Percentiles rank a stretch among this genome's conserved stretches.
Conservation (phyloP, 2,888 invertebrate species). For the Atethmia centrago region DNA sequence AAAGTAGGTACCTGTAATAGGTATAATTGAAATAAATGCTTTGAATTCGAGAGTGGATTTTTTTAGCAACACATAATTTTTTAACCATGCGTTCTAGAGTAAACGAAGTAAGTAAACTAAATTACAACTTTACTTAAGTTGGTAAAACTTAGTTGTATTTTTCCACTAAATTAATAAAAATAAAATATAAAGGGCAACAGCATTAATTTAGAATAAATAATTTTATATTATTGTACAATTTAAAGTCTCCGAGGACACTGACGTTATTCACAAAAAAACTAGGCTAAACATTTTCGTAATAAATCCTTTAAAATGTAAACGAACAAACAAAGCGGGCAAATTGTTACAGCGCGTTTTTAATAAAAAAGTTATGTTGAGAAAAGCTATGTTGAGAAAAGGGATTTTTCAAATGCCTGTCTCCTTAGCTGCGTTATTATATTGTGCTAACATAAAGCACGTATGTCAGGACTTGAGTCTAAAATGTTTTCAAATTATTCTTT, state of each 20-base stretch:
- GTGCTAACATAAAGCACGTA: background rate
- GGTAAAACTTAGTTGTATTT: background rate
- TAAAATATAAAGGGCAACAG: too few relatives aligned
- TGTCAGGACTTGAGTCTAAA: too few relatives aligned
- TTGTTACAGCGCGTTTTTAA: slow-evolving; percentile 7
- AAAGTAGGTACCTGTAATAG: too few relatives aligned
- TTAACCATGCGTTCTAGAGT: background rate
- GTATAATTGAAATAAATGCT: too few relatives aligned
- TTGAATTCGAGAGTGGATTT: background rate
- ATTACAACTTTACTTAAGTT: background rate
- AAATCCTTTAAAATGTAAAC: slow-evolving; percentile 13
- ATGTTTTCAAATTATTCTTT: too few relatives aligned
- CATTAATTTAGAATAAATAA: background rate
- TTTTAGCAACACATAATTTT: too few relatives aligned
- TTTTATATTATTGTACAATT: background rate
- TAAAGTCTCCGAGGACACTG: background rate
- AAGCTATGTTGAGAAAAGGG: slow-evolving; percentile 13
- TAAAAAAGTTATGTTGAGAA: slow-evolving; percentile 1
- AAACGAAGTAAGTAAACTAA: background rate
- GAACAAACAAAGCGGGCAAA: background rate
- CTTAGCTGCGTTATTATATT: background rate
- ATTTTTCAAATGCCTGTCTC: background rate
- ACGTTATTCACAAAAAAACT: background rate
- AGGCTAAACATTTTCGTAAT: background rate
- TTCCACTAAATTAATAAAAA: background rate